Conservation (phyloP, 2,888 invertebrate genomes). For the Spatulosminthurus flaviceps region DNA sequence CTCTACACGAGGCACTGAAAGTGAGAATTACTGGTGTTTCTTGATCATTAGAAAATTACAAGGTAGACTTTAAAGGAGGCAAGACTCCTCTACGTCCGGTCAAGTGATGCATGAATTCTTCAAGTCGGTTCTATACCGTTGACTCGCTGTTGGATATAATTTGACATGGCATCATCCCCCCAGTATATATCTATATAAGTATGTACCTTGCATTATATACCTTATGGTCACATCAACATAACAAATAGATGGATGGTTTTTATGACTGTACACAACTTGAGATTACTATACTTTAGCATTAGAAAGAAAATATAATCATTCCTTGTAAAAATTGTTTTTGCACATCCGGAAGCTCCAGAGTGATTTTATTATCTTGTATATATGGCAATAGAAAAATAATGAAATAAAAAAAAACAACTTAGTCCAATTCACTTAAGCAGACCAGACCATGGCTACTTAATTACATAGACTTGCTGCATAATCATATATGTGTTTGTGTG, state of each 20-base stretch:
- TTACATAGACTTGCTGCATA: background rate
- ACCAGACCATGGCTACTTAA: background rate
- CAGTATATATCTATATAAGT: too few relatives aligned
- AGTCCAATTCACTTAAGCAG: too few relatives aligned
- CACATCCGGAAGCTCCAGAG: conserved; percentile 19
- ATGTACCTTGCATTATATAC: background rate
- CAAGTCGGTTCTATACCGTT: conserved; percentile 42
- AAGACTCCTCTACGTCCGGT: conserved; percentile 8
- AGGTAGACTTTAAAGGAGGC: background rate
- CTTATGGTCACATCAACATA: conserved; percentile 11
- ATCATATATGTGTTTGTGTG: background rate
- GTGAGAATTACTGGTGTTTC: conserved; percentile 13
- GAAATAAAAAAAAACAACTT: too few relatives aligned
- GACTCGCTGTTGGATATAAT: conserved; percentile 20
- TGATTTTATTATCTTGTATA: background rate
- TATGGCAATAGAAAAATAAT: too few relatives aligned
- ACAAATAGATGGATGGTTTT: background rate
- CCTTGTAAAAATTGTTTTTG: conserved; percentile 25
- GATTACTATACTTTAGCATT: background rate
- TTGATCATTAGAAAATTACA: background rate
- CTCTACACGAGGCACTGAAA: conserved; percentile 2
- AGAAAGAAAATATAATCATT: background rate
- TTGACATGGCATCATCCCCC: conserved; percentile 21
- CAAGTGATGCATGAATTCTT: conserved; percentile 44
- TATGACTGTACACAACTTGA: background rate